These are phyloP conservation scores for Autographa pulchrina DNA, from an alignment of 2,888 invertebrate species.

Conservation along the genomic window DNA sequence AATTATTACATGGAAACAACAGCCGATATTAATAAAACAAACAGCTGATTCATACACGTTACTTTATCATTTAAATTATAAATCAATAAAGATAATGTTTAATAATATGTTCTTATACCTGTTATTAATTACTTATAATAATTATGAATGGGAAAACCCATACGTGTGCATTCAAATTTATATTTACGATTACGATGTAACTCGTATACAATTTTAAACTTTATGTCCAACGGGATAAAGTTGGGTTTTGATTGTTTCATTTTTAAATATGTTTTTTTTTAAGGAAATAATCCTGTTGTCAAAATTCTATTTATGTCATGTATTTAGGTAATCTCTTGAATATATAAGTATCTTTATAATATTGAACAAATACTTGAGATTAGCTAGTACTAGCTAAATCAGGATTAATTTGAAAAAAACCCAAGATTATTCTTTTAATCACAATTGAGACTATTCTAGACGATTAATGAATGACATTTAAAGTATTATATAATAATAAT, in stretches of 20 bases:
- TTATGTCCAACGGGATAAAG: not conserved
- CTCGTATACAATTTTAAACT: not conserved
- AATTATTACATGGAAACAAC: not conserved
- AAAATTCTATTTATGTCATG: not conserved
- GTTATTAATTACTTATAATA: not conserved
- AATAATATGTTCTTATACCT: not conserved
- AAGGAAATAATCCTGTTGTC: not conserved
- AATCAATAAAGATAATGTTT: constrained; percentile 2
- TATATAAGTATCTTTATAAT: not conserved
- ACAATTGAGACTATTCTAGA: too few species aligned
- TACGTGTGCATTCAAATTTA: not conserved
- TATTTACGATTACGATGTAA: not conserved
- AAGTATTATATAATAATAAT: too few species aligned
- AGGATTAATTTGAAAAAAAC: not conserved
- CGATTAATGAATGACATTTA: too few species aligned
- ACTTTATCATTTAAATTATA: constrained; percentile 1
- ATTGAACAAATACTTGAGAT: constrained; percentile 1
- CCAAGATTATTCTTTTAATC: not conserved
- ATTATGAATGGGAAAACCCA: constrained; percentile 1
- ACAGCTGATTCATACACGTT: not conserved
- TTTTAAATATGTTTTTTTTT: not conserved
- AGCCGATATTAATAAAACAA: not conserved
- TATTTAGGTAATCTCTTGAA: not conserved
- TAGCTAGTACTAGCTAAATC: not conserved
- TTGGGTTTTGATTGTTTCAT: not conserved